Base-by-base conservation (phyloP, 2,113 vertebrate genomes). In the Pseudorectes ferrugineus region DNA sequence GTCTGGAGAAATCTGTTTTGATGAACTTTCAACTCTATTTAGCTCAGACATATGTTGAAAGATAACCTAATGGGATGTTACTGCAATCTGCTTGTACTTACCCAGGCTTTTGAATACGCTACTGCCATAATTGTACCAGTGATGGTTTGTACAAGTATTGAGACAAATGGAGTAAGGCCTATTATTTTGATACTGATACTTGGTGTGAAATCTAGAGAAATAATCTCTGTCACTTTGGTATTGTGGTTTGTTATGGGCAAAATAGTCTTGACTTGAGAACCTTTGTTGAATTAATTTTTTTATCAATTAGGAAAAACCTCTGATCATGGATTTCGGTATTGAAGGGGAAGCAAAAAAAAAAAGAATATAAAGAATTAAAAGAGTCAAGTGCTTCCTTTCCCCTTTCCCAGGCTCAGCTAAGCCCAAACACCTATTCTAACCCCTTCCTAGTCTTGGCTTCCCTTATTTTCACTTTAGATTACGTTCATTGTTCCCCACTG, bases 11-110 rank as follows among this genome's bases (percentile, higher is more conserved):
- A 79, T 73, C 42, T 76, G 24, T 83, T 92, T 73, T 61, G 49
- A 80, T 95, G 74, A 88, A 93, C 78, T 95, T 95, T 96, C 74
- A 89, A 78, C 66, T 89, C 73, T 90, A 2, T 78, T 92, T 97
- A 95, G 71, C 89, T 85, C 49, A 79, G 78, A 65, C 81, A 77
- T 91, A 89, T 85, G 85, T 48, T 91, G 63, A 70, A 73, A 72
- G 58, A 83, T 76, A 72, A 93, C 42, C 70, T 82, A 85, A 66
- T 0, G 19, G 77, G 33, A 82, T 83, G 75, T 42, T 85, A 52
- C 62, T 79, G 54, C 70, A 92, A 76, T 92, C 86, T 95, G 84
- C 73, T 93, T 81, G 23, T 68, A 62, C 93, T 95, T 93, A 86
- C 22, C 46, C 33, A 87, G 70, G 81, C 42, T 85, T 73, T 43